phyloP scores from a whole-genome alignment of 2,113 vertebrate species.

The Vulpes ferrilata region DNA sequence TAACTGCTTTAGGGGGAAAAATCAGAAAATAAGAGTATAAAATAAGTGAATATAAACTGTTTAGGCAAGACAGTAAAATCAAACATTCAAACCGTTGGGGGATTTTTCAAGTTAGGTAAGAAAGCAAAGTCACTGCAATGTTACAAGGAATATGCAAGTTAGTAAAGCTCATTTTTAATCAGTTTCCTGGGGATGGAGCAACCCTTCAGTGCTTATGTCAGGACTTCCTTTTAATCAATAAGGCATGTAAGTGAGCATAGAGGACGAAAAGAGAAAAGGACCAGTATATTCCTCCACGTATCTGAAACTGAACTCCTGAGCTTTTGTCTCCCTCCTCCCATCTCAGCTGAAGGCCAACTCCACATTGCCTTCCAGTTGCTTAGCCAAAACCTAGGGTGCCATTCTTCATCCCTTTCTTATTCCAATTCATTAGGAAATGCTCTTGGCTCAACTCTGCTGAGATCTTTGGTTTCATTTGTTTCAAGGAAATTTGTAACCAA shows the following conservation, averaged over 20 bases:
- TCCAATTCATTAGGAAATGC: slow-evolving; percentile 42
- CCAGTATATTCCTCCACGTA: neutral
- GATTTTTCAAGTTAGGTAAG: slow-evolving; percentile 51
- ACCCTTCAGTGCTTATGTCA: neutral
- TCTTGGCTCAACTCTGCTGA: slow-evolving; percentile 26
- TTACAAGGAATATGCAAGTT: slow-evolving; percentile 19
- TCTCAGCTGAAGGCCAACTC: neutral
- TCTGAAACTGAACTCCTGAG: slow-evolving; percentile 20
- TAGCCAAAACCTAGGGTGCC: neutral
- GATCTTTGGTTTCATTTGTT: slow-evolving; percentile 54
- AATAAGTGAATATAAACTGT: slow-evolving; percentile 57
- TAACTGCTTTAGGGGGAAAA: slow-evolving; percentile 44
- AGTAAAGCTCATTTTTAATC: slow-evolving; percentile 51
- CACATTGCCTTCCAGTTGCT: slow-evolving; percentile 33
- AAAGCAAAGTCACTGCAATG: slow-evolving; percentile 7
- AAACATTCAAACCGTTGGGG: neutral
- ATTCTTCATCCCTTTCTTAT: slow-evolving; percentile 50
- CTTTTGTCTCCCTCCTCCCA: neutral
- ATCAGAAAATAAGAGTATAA: slow-evolving; percentile 70
- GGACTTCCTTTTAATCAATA: slow-evolving; percentile 18
- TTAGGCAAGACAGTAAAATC: slow-evolving; percentile 57
- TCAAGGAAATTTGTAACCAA: slow-evolving; percentile 50
- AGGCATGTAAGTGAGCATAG: neutral
- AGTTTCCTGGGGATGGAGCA: slow-evolving; percentile 23
- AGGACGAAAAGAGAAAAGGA: neutral